Base-by-base conservation (phyloP, 2,113 vertebrate species). In the Toxotes chatareus region DNA sequence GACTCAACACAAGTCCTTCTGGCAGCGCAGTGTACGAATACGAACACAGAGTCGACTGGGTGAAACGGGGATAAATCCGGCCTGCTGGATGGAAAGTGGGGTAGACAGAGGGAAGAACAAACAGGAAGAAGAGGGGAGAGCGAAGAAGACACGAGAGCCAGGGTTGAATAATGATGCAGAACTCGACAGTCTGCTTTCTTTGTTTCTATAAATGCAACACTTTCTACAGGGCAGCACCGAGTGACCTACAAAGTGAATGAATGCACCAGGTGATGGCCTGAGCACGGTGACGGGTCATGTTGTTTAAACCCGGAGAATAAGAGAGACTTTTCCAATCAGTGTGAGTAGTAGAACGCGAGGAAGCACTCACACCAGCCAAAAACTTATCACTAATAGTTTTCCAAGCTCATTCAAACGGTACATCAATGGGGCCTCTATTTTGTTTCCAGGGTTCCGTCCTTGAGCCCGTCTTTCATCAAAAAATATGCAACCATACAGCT, bases 1-100 rank as follows among this genome's bases (percentile, higher is more conserved):
- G 80, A 80, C 66, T 82, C 75, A 82, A 79, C 72, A 79, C 72
- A 70, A 69, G 82, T 85, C 71, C 76, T 72, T 21, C 60, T 85
- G 73, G 73, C 79, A 56, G 19, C 7, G 31, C 66, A 34, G 63
- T 3, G 19, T 42, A 59, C 73, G 44, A 78, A 64, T 70, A 38
- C n/a, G n/a, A n/a, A 73, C 21, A 73, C 49, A 9, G n/a, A 64
- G 67, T 70, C 73, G 72, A 40, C 64, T 32, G 38, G 79, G 80
- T 87, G 82, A 83, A 79, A 81, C 49, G 1, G 68, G 86, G 88
- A 83, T 57, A 72, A 38, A 76, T 76, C 60, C 70, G 5, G 32
- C 5, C 17, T 5, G 38, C 62, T 70, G 72, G 70, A 65, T 55
- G 60, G 57, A 79, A 56, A 67, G 34, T 34, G 38, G 4, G 36